Conservation (phyloP, 2,797 vertebrate genomes). For the Sebastolobus altivelis region DNA sequence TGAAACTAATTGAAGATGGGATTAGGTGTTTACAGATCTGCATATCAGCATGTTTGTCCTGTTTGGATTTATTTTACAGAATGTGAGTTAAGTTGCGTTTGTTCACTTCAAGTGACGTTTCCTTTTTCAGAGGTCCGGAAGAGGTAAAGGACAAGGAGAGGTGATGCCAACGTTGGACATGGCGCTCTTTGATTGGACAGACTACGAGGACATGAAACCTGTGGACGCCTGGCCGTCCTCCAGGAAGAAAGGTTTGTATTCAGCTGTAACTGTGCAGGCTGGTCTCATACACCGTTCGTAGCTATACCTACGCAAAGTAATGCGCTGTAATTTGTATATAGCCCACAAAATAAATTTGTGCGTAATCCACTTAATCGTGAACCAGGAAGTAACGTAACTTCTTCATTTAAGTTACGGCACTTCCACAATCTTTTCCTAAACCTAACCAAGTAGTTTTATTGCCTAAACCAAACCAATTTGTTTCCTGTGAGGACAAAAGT, state of each 20-base stretch:
- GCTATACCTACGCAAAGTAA: no score
- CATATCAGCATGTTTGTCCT: background rate
- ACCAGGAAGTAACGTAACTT: no score
- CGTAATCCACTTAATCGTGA: no score
- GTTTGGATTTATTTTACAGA: background rate
- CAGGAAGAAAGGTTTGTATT: constrained; percentile 90
- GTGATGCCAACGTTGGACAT: constrained; percentile 97
- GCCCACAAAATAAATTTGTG: no score
- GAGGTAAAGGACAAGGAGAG: constrained; percentile 87
- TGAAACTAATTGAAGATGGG: constrained; percentile 7
- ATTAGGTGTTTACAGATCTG: constrained; percentile 29
- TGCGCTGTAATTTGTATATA: no score
- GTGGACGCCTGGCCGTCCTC: constrained; percentile 90
- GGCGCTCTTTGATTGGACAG: constrained; percentile 97
- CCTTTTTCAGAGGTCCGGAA: constrained; percentile 73
- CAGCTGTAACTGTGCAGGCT: background rate
- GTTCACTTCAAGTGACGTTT: constrained; percentile 1
- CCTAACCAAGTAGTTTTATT: no score
- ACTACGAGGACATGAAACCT: constrained; percentile 97
- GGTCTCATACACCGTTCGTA: no score
- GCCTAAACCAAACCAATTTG: no score
- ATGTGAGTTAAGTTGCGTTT: background rate
- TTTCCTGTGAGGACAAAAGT: no score
- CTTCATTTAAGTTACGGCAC: no score
- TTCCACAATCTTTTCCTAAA: no score